Evolutionary conservation across 1,140 invertebrate species (phyloP), one percentile per base, ranked within the genome.

Genomic region (Dryas iulia): DNA sequence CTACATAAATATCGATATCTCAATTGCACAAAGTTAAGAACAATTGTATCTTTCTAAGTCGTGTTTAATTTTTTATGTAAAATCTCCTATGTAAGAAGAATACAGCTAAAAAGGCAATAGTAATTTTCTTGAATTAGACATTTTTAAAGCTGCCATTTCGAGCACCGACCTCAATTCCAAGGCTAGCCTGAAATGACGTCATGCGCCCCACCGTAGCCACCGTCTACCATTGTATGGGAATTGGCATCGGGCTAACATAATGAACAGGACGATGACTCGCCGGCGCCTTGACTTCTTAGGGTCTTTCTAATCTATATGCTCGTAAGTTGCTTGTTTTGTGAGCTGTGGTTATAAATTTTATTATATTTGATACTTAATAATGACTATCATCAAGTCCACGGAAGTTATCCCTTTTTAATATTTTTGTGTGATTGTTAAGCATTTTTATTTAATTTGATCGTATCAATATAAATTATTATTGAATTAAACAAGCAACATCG

Each of bases 121-220:
- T 65, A 66, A 74, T 78, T 81, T 76, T 79, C 63, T 62, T 75
- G 70, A 78, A 76, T 74, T 67, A 57, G 56, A 60, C 68, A 76
- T 83, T 77, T 86, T 85, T 72, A 80, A 77, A 82, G 84, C 77
- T 82, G 78, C 76, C 79, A 76, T 81, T 86, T 82, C 76, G 78
- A 81, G 77, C 82, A 77, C 72, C 82, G 82, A 89, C 86, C 85
- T 89, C 85, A 83, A 86, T 86, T 82, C 76, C 86, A 87, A 87
- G 85, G 85, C 85, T 90, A 81, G 78, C 71, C 77, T 82, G 73
- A 69, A 82, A 74, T 89, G 89, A 89, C 89, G 86, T 91, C 86
- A 90, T 69, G 74, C 75, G 73, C 77, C 74, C 72, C 77, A 78
- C 73, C 77, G 73, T 74, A 74, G 69, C 73, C 76, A 75, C 68